Evolutionary conservation across 2,888 invertebrate species (phyloP).

Genomic region (Rotaria sp.): DNA sequence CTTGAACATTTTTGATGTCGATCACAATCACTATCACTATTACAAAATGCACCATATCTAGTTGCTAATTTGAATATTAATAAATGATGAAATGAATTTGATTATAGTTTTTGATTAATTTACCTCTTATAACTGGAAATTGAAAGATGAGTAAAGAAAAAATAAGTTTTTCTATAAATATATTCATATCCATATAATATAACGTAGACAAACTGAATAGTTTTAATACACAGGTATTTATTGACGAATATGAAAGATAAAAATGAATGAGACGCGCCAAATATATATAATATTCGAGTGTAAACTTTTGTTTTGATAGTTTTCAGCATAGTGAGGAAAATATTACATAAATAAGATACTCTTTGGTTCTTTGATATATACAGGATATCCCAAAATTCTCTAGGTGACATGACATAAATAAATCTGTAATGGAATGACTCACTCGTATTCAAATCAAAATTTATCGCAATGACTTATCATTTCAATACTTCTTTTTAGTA

Average conservation of each 20-base stretch:
- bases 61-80: background rate
- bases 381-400: background rate
- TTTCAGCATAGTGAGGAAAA: too few relatives aligned
- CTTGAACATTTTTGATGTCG: background rate
- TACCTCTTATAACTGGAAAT: background rate
- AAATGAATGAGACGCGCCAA: background rate
- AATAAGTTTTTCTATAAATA: background rate
- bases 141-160: background rate
- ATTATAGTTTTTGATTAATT: background rate
- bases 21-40: background rate
- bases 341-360: too few relatives aligned
- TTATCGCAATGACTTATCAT: too few relatives aligned
- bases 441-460: too few relatives aligned
- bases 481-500: too few relatives aligned
- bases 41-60: background rate
- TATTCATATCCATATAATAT: background rate
- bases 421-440: too few relatives aligned
- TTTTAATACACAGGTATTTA: background rate
- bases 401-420: background rate
- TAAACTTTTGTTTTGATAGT: too few relatives aligned
- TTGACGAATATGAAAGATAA: background rate
- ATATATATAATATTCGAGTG: background rate
- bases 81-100: background rate
- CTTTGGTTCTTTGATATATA: background rate
- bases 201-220: background rate